Evolutionary conservation across 2,888 invertebrate species (phyloP).

Genomic region (Artemia sinica): DNA sequence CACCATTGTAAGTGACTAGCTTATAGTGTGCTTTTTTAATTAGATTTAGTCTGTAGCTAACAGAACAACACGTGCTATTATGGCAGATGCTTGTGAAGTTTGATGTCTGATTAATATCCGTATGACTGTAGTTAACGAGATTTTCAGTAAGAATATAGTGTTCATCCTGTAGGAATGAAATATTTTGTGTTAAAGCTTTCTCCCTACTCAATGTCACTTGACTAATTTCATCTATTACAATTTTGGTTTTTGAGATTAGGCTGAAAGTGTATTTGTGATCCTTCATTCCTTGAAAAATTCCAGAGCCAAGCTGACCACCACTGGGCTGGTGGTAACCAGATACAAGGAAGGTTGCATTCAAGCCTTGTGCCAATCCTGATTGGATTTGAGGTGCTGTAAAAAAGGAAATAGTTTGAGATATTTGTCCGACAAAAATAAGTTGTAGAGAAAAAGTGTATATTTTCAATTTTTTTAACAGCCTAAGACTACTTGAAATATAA

Average conservation of each 20-base stretch:
- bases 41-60: neutral
- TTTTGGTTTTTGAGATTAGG: neutral
- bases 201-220: neutral
- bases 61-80: neutral
- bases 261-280: neutral
- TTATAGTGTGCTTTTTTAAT: neutral
- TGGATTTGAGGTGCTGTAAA: slow-evolving; percentile 46
- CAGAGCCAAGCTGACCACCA: slow-evolving; percentile 49
- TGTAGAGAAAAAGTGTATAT: no score
- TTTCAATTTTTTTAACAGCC: no score
- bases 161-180: neutral
- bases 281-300: slow-evolving; percentile 40
- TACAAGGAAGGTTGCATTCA: slow-evolving; percentile 50
- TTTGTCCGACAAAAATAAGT: no score
- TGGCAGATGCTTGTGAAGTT: neutral
- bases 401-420: no score
- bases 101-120: neutral
- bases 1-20: neutral
- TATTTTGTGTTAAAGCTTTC: neutral
- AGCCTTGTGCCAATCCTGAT: slow-evolving; percentile 47
- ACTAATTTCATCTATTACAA: neutral
- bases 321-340: slow-evolving; percentile 48
- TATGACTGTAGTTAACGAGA: neutral
- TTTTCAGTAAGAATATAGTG: neutral
- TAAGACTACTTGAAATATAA: no score